Percentiles rank a stretch among this genome's conserved stretches.
Evolutionary conservation across 1,140 invertebrate species (phyloP).

Genomic region (Drosophila miranda): DNA sequence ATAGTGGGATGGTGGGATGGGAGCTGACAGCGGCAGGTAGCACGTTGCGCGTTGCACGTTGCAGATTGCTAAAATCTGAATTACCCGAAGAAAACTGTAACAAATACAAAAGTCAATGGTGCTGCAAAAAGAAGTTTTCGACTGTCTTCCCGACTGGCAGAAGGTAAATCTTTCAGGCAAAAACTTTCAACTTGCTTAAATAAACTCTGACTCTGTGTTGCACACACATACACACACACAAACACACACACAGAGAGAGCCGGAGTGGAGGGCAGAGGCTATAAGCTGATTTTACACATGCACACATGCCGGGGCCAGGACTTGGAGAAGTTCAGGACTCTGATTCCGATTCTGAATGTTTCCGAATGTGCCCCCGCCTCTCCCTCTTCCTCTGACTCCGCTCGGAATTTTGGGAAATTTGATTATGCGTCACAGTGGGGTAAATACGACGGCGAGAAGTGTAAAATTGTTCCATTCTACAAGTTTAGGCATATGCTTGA

Average conservation of each 20-base stretch:
- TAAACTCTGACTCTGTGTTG: constrained; percentile 55
- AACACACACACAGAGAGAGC: background rate
- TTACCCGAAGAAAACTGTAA: constrained; percentile 68
- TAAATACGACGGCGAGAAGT: no score
- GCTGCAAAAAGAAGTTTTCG: constrained; percentile 79
- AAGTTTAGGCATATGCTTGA: no score
- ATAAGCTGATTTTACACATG: constrained; percentile 75
- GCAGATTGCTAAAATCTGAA: constrained; percentile 55
- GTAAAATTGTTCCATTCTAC: no score
- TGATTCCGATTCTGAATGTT: constrained; percentile 52
- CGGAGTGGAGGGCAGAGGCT: constrained; percentile 16
- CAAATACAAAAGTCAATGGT: constrained; percentile 81
- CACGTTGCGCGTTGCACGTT: constrained; percentile 52
- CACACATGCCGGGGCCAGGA: constrained; percentile 60
- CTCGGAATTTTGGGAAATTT: constrained; percentile 70
- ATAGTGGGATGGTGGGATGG: background rate
- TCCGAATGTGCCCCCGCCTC: constrained; percentile 52
- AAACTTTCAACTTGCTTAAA: constrained; percentile 79
- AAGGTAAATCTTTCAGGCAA: constrained; percentile 76
- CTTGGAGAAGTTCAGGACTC: constrained; percentile 40
- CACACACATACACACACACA: constrained; percentile 24
- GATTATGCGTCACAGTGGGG: constrained; percentile 67
- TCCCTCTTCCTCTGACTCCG: constrained; percentile 2
- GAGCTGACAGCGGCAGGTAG: constrained; percentile 42
- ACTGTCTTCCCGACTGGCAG: constrained; percentile 66